A percentile compares a stretch with the other conserved stretches of the same genome.
These are phyloP conservation scores for Sinocyclocheilus grahami DNA, from an alignment of 2,113 vertebrate genomes.

Conservation along the genomic window DNA sequence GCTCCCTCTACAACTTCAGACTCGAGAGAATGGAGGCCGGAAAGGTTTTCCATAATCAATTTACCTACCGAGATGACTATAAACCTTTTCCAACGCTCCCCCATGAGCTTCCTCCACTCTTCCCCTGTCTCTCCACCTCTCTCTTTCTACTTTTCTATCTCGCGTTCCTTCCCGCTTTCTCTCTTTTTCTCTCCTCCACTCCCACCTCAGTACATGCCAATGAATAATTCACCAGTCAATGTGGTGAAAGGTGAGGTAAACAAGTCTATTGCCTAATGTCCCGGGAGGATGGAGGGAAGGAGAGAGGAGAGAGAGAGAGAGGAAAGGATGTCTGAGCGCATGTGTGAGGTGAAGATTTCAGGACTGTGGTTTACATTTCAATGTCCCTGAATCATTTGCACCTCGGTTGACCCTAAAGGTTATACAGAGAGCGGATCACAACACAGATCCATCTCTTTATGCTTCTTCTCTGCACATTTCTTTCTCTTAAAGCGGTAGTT, in stretches of 20 bases:
- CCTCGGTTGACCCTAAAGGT: constrained; percentile 74
- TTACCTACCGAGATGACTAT: constrained; percentile 74
- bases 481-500: neutral
- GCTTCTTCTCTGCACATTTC: neutral
- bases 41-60: constrained; percentile 78
- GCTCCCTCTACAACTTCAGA: constrained; percentile 51
- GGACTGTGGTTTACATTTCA: constrained; percentile 51
- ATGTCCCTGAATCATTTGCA: constrained; percentile 76
- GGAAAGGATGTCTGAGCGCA: constrained; percentile 30
- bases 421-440: constrained; percentile 65
- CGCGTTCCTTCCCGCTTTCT: constrained; percentile 38
- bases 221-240: constrained; percentile 83
- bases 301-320: constrained; percentile 53
- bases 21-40: constrained; percentile 74
- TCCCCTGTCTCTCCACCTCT: constrained; percentile 22
- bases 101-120: constrained; percentile 25
- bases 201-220: constrained; percentile 52
- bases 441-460: constrained; percentile 31
- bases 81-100: constrained; percentile 56
- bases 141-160: constrained; percentile 33
- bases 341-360: constrained; percentile 59
- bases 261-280: constrained; percentile 83
- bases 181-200: constrained; percentile 50
- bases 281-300: constrained; percentile 74
- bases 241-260: constrained; percentile 84